Percentiles rank a stretch among this genome's conserved stretches.
Conservation (phyloP, 2,888 invertebrate genomes). For the Ephialtes manifestator region DNA sequence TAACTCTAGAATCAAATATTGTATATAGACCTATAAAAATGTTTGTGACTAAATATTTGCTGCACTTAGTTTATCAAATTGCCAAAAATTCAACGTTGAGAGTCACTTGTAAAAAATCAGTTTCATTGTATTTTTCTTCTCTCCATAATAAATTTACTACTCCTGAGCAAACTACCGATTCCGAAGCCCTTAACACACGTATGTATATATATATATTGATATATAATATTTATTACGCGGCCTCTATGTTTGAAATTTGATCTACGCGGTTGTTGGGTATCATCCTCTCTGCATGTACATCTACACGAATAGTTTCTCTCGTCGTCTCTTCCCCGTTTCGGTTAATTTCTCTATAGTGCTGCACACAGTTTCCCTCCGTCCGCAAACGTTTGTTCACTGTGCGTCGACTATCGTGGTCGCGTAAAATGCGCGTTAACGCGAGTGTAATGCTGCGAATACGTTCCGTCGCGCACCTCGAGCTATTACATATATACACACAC, state of each 20-base stretch:
- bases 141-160: constrained; percentile 17
- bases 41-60: neutral
- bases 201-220: constrained; percentile 75
- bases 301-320: constrained; percentile 7
- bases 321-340: neutral
- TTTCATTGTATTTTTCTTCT: neutral
- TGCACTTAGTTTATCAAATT: neutral
- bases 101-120: neutral
- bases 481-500: constrained; percentile 24
- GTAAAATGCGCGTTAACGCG: constrained; percentile 40
- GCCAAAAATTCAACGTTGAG: neutral
- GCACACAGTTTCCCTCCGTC: neutral
- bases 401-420: constrained; percentile 18
- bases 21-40: neutral
- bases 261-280: constrained; percentile 43
- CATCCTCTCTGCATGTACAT: constrained; percentile 34
- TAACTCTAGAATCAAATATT: neutral
- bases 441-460: constrained; percentile 8
- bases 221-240: constrained; percentile 77
- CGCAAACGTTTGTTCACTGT: neutral
- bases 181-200: constrained; percentile 49
- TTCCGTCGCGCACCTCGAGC: neutral
- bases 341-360: neutral
- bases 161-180: constrained; percentile 24
- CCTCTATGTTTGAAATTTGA: constrained; percentile 65